phyloP scores from a whole-genome alignment of 1,140 invertebrate genomes.

The Drosophila pectinifera region DNA sequence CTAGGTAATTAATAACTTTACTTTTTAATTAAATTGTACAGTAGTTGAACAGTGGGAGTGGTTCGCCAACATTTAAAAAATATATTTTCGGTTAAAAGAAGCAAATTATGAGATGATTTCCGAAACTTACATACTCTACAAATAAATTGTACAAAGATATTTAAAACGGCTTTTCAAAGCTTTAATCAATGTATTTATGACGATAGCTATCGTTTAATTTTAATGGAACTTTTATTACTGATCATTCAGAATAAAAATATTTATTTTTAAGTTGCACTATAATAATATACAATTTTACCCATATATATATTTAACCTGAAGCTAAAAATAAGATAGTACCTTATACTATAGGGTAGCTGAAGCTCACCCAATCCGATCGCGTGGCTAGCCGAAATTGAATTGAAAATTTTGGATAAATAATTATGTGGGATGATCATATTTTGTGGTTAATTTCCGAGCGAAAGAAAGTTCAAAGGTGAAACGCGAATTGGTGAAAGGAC shows the following conservation, averaged over 20 bases:
- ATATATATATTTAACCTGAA: not conserved
- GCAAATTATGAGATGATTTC: not conserved
- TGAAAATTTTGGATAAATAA: slow-evolving; percentile 33
- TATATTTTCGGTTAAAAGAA: not conserved
- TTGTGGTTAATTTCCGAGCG: slow-evolving; percentile 43
- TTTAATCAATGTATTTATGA: not conserved
- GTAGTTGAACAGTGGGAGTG: not conserved
- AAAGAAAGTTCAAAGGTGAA: slow-evolving; percentile 52
- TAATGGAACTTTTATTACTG: not conserved
- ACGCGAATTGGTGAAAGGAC: slow-evolving; percentile 30
- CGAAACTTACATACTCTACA: not conserved
- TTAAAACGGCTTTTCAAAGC: not conserved
- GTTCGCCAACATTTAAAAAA: not conserved
- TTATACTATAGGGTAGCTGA: not conserved
- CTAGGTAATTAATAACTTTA: slow-evolving; percentile 18
- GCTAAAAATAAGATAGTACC: not conserved
- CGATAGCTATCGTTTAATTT: not conserved
- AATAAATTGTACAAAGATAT: not conserved
- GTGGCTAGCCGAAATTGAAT: slow-evolving; percentile 45
- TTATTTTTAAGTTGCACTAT: not conserved
- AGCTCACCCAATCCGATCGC: slow-evolving; percentile 3
- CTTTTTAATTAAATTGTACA: slow-evolving; percentile 43
- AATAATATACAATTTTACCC: not conserved
- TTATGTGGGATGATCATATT: slow-evolving; percentile 49
- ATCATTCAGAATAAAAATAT: not conserved